Conservation (phyloP, 1,140 invertebrate species). For the Bombus superbus region DNA sequence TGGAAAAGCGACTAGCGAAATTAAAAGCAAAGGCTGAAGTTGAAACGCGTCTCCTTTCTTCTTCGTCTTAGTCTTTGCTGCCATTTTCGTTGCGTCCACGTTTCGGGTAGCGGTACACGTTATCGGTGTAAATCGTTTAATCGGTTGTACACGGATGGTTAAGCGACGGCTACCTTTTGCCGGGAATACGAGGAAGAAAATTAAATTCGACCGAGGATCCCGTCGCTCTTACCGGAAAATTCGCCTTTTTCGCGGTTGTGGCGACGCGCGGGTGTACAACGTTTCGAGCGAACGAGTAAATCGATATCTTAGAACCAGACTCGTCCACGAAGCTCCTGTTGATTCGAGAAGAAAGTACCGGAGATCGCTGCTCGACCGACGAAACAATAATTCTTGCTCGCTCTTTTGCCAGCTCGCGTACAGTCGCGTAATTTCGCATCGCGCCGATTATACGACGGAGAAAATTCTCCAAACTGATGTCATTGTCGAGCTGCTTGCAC, state of each 20-base stretch:
- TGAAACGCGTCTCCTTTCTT: constrained; percentile 38
- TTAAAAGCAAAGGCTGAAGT: constrained; percentile 58
- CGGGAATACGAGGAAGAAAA: background rate
- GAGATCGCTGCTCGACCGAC: background rate
- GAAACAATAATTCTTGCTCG: background rate
- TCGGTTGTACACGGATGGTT: constrained; percentile 24
- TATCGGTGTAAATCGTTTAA: constrained; percentile 26
- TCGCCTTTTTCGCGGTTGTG: background rate
- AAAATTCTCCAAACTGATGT: no score
- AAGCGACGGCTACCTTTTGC: background rate
- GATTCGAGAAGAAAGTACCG: background rate
- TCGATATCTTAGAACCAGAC: background rate
- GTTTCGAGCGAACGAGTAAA: background rate
- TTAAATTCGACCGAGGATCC: constrained; percentile 6
- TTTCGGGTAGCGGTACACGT: background rate
- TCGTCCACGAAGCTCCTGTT: background rate
- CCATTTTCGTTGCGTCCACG: no score
- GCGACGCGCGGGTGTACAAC: no score
- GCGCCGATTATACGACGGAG: no score
- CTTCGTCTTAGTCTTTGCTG: background rate
- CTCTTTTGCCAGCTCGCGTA: no score
- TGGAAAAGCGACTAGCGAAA: constrained; percentile 55
- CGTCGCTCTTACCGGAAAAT: background rate
- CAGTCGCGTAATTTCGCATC: no score
- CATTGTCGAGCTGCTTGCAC: background rate